Evolutionary conservation across 1,140 invertebrate genomes (phyloP), one percentile per base, ranked within the genome.

Genomic region (Calycopis cecrops): DNA sequence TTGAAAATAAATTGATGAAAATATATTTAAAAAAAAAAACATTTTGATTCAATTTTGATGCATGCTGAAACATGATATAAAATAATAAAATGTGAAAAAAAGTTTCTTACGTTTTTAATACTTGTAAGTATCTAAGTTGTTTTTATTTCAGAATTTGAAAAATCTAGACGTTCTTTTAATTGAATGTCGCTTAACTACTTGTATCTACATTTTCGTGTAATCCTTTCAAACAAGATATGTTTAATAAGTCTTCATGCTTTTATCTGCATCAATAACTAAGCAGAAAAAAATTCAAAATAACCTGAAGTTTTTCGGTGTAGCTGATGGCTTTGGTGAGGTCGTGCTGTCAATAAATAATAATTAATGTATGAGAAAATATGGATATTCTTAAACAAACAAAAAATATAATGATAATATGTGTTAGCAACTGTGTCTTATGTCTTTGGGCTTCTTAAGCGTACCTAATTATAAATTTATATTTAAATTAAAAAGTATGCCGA

Each of bases 221-320:
- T 28, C 21, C 21, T 28, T 28, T 28, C 21, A 28, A 28, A 28
- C 6, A 28, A 28, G 2, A 28, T 28, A 10, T 8, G 3, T 12
- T 40, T 44, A 44, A 12, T 16, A 16, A 16, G 40, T 16, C 14
- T 14, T 53, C 48, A 56, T 49, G 28, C 38, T 55, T 48, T 54
- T 28, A 21, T 53, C 14, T 53, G 38, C 40, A 51, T 48, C 21
- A 34, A n/a, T 53, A 42, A 42, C 38, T 42, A 74, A 77, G 73
- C 68, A 65, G 74, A 73, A 73, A 70, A 58, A 69, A 69, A 68
- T 63, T 71, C 51, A 64, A 72, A 73, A 55, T 84, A 85, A 87
- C 84, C 84, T 87, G 84, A 87, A 70, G 80, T 62, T 70, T 87
- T 87, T 85, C 84, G 77, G 82, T 87, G 84, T 78, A 85, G 74